Base-by-base conservation (phyloP, 2,113 vertebrate species). In the Mixornis gularis region DNA sequence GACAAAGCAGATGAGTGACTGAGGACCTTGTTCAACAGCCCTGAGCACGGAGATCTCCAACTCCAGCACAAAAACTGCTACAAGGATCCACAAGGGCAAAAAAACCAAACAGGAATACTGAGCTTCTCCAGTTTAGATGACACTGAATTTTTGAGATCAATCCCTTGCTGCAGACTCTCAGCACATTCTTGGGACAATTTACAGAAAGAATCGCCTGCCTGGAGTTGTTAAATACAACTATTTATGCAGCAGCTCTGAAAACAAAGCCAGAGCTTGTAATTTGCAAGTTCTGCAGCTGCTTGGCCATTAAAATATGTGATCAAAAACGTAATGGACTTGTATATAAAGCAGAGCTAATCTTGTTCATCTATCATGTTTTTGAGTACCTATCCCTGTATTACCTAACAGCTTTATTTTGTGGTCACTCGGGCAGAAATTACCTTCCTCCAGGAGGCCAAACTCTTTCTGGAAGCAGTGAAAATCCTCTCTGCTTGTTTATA, bases 171-270 rank as follows among this genome's bases (percentile, higher is more conserved):
- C 53, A 89, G 74, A 41, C 32, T 82, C 46, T 3, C 17, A 49
- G 68, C 65, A 38, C 26, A 5, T 51, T 73, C 64, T 80, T 30
- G 21, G 79, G 60, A 36, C 64, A 70, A 30, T 69, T 71, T 52
- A 21, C 55, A 66, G 79, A 88, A 55, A 48, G 68, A 46, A 77
- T 48, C 0, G 4, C 70, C 55, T 87, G 84, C 59, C 43, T 56
- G 82, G 36, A 52, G 58, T 32, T 82, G 55, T 87, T 90, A 68
- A 90, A 52, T n/a, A 12, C 70, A 79, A 24, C 46, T 64, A 4
- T 87, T 95, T 56, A 43, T 76, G 69, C 62, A 62, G 65, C 63
- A 94, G 78, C 53, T 89, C 80, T 89, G 80, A 43, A 84, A 89
- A 93, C 77, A 94, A 84, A 92, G 59, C 48, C 46, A 81, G 80